Evolutionary conservation across 2,113 vertebrate species (phyloP).

Genomic region (Mustela lutreola): DNA sequence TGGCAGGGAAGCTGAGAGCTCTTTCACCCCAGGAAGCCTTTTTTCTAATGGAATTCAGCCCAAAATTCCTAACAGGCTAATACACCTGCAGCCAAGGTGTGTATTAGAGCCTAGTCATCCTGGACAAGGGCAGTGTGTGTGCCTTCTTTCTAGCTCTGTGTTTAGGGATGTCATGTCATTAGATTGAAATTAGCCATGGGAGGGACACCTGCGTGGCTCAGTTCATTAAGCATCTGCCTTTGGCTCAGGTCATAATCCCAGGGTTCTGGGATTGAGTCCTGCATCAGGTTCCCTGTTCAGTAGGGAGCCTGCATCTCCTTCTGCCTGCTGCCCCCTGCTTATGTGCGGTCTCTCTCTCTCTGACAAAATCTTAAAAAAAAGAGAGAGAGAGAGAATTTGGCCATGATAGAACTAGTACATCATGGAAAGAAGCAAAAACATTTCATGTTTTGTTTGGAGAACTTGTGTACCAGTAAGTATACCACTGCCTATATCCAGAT

Average conservation of each 20-base stretch:
- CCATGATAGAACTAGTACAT: not conserved
- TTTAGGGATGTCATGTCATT: not conserved
- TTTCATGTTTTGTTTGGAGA: not conserved
- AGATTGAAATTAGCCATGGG: not conserved
- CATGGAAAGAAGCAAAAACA: not conserved
- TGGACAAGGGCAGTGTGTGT: not conserved
- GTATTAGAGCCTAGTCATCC: not conserved
- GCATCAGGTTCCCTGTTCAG: too few species aligned
- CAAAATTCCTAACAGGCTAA: not conserved
- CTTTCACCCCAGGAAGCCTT: not conserved
- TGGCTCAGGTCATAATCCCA: too few species aligned
- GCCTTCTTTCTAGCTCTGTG: not conserved
- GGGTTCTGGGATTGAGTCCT: too few species aligned
- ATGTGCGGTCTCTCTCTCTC: too few species aligned
- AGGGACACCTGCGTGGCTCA: too few species aligned
- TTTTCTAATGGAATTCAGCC: not conserved
- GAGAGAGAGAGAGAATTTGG: not conserved
- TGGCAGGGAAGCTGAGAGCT: not conserved
- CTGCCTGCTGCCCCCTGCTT: too few species aligned
- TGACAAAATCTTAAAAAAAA: too few species aligned
- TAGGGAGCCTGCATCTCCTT: too few species aligned
- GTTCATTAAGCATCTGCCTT: too few species aligned
- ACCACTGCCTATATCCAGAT: not conserved
- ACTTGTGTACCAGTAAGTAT: not conserved
- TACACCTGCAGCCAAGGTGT: not conserved